Base-by-base conservation (phyloP, 2,888 invertebrate genomes). In the Gandaritis pyraliata region DNA sequence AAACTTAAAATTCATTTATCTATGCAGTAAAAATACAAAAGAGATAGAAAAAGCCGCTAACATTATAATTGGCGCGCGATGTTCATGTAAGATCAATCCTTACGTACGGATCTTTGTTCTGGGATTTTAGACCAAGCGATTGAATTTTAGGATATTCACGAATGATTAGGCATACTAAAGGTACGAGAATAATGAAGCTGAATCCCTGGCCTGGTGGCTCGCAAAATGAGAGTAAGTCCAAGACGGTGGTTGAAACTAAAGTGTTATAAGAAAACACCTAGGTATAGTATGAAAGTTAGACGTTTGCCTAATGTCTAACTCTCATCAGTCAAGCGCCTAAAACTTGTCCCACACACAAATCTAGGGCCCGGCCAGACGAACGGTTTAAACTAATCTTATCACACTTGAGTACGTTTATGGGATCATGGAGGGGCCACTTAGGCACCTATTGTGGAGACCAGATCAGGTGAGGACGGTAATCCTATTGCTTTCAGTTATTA, bases 361-460 rank as follows among this genome's bases (percentile, higher is more conserved):
- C 73, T 71, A 69, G 65, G 70, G 69, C 67, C 65, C 67, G 75
- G 71, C 77, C 78, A 81, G 81, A 78, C 76, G 73, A 77, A 77
- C 72, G 78, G 80, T 77, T 82, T 78, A 78, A 78, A 78, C 82
- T 85, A 82, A 84, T 82, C 83, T 81, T 77, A 82, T 82, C 81
- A 77, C 73, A 78, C 71, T 78, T 77, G 74, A 77, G 72, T 78
- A 76, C 78, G 78, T 81, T 79, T 75, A 80, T 70, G 66, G 76
- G 79, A 78, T 79, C 77, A 69, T 36, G 52, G 55, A 64, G 48
- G 50, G 58, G 56, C 60, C 51, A 59, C 51, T 50, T 61, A 47
- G 43, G 52, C 55, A 53, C 49, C 51, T 57, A 48, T 53, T 64
- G 60, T 45, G 55, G 63, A 55, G 67, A 58, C 55, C 69, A 68